phyloP scores from a whole-genome alignment of 2,113 vertebrate species.

The Pica pica region DNA sequence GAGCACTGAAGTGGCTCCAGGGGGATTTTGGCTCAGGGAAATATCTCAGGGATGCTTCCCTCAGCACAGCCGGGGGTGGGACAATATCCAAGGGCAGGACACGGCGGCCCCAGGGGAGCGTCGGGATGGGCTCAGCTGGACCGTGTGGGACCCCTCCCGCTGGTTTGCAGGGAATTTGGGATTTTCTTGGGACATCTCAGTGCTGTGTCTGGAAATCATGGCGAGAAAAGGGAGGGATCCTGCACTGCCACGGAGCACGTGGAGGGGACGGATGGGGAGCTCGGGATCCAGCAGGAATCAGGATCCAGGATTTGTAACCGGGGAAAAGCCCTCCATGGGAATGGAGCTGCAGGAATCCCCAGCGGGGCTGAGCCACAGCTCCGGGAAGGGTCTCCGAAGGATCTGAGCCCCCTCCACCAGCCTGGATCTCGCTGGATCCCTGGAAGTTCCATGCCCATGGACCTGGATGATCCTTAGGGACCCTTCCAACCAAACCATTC shows the following conservation, averaged over 20 bases:
- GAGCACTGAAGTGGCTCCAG: background rate
- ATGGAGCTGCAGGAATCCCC: background rate
- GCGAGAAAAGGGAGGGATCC: background rate
- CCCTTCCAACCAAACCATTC: background rate
- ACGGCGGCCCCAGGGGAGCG: accelerated
- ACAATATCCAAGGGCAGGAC: background rate
- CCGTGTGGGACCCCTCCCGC: accelerated
- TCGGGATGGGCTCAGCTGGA: background rate
- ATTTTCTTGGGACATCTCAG: background rate
- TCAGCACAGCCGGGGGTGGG: accelerated
- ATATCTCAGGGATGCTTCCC: background rate
- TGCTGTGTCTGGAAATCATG: background rate
- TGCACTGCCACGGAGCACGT: accelerated
- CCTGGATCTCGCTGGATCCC: background rate
- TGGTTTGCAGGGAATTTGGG: background rate
- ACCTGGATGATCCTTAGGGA: background rate
- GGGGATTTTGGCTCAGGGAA: background rate
- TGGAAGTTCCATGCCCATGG: background rate
- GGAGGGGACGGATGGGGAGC: background rate
- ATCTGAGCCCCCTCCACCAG: background rate
- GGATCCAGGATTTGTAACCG: background rate
- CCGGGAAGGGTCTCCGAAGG: background rate
- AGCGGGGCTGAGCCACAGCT: background rate
- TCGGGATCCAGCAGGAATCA: background rate
- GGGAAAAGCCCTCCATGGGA: background rate